phyloP scores from a whole-genome alignment of 2,888 invertebrate species.

The Prosapia bicincta region DNA sequence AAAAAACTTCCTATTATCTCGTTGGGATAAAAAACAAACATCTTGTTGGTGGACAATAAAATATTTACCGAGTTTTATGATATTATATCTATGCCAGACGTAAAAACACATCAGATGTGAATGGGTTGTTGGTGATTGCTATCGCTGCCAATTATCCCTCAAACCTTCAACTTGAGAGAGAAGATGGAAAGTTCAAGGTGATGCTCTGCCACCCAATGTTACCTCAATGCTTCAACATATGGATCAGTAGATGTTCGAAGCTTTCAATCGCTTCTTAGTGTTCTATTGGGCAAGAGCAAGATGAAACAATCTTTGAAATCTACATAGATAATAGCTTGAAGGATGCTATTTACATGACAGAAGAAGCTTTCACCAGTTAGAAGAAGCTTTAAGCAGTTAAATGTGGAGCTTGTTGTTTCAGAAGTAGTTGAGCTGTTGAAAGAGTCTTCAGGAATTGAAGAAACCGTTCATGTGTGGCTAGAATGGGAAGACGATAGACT shows the following conservation, averaged over 20 bases:
- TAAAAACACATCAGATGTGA: no score
- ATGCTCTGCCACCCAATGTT: conserved; percentile 37
- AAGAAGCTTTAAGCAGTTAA: background rate
- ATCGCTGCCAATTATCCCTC: conserved; percentile 34
- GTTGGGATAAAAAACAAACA: no score
- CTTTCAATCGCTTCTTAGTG: conserved; percentile 35
- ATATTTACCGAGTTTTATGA: no score
- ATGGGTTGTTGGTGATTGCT: conserved; percentile 34
- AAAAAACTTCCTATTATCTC: no score
- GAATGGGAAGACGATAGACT: background rate
- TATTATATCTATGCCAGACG: no score
- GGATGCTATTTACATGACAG: conserved; percentile 35
- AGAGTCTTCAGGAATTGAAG: conserved; percentile 5
- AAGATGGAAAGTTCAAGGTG: conserved; percentile 32
- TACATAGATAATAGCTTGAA: conserved; percentile 32
- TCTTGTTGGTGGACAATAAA: no score
- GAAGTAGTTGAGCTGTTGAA: background rate
- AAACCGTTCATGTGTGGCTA: conserved; percentile 11
- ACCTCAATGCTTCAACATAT: conserved; percentile 40
- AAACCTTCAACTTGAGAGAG: conserved; percentile 2
- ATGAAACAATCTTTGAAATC: no score
- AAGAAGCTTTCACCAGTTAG: conserved; percentile 27
- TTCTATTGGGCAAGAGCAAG: conserved; percentile 31
- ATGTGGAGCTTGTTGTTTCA: background rate
- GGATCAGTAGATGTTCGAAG: conserved; percentile 39